Evolutionary conservation across 2,797 vertebrate genomes (phyloP).

Genomic region (Eulemur albifrons): DNA sequence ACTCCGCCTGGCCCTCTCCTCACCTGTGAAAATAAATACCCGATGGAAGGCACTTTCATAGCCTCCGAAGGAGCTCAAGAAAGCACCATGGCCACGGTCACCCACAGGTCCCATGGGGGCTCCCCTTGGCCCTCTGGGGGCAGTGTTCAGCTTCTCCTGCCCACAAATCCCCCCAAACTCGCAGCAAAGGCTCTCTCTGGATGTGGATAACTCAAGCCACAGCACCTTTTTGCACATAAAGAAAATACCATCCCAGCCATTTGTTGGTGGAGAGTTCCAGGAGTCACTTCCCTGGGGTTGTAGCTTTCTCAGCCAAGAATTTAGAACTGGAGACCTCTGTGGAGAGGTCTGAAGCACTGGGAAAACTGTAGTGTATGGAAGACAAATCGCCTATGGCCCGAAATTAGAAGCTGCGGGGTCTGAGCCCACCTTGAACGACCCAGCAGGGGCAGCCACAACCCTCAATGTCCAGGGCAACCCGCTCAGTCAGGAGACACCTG

Average conservation of each 20-base stretch:
- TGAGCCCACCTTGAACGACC: not conserved
- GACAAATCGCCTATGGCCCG: not conserved
- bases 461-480: not conserved
- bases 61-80: not conserved
- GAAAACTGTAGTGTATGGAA: fast-evolving
- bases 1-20: not conserved
- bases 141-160: not conserved
- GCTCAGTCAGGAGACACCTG: not conserved
- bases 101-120: not conserved
- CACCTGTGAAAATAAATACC: not conserved
- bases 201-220: not conserved
- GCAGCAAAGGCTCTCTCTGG: not conserved
- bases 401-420: not conserved
- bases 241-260: not conserved
- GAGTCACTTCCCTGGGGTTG: not conserved
- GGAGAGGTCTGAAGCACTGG: not conserved
- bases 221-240: not conserved
- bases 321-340: not conserved
- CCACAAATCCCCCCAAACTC: not conserved
- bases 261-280: not conserved
- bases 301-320: not conserved
- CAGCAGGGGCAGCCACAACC: not conserved
- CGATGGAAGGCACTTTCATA: not conserved
- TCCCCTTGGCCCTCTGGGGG: not conserved
- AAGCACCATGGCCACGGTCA: not conserved